Base-by-base conservation (phyloP, 2,113 vertebrate genomes). In the Chrysochloris asiatica region DNA sequence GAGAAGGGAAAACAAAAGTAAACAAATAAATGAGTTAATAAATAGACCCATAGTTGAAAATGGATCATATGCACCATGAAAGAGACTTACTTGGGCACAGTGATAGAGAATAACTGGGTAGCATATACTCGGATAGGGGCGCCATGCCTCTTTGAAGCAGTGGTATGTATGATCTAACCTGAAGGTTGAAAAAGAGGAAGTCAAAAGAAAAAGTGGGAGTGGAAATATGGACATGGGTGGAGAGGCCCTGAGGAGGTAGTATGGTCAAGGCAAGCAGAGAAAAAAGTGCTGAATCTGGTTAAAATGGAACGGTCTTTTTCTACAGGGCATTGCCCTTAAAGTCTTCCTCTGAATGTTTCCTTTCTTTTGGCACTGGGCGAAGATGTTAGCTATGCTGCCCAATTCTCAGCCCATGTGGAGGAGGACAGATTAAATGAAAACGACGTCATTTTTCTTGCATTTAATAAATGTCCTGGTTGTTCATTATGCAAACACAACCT, bases 381-480 rank as follows among this genome's bases (percentile, higher is more conserved):
- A 54, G 8, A 82, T 78, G 33, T 81, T 86, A 38, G 8, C 13
- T 54, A 24, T 56, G 54, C 86, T 38, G 47, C 43, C 50, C 83
- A 50, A 54, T 92, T 93, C 33, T 76, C 30, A 67, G 56, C 54
- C 36, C 75, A 8, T 67, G 4, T 82, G 22, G 41, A 48, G 7
- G 28, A 14, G 80, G 36, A 38, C 3, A 71, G 61, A 45, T 88
- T 83, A 78, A 95, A 83, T 82, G 63, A 61, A 91, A 91, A 54
- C 45, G 45, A 36, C 65, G 80, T 80, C 75, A 81, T 86, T 77
- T 92, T 45, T 86, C 94, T 86, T 61, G 30, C 82, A 71, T 92
- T 91, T 91, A 91, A 85, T 87, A 80, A 76, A 85, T 92, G 79
- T 86, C 48, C 76, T 61, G 24, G 56, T 80, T 81, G 88, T 76